Percentiles rank a stretch among this genome's conserved stretches.
These are phyloP conservation scores for Protula sp. DNA, from an alignment of 2,888 invertebrate genomes.

Conservation along the genomic window DNA sequence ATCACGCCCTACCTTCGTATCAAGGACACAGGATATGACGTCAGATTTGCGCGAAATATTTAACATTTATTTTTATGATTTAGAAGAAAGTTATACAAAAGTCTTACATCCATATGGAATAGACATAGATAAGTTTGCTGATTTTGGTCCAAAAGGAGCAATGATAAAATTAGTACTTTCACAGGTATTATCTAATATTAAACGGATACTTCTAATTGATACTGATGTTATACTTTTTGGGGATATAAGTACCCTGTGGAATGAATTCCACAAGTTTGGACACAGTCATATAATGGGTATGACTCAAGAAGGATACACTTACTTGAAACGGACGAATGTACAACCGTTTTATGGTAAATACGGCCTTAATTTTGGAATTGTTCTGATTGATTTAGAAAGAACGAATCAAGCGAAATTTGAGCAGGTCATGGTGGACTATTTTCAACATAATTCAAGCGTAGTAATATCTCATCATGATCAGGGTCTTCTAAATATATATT, in stretches of 20 bases:
- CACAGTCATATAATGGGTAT: neutral
- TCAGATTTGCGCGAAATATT: neutral
- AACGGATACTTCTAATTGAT: neutral
- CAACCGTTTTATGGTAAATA: neutral
- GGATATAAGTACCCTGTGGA: neutral
- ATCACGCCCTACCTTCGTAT: neutral
- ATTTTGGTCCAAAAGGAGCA: neutral
- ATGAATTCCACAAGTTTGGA: neutral
- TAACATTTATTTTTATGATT: neutral
- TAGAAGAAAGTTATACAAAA: neutral
- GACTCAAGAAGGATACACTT: neutral
- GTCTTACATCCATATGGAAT: neutral
- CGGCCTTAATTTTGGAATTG: neutral
- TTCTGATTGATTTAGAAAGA: neutral
- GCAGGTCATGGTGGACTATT: neutral
- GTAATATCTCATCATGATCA: neutral
- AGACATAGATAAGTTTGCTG: neutral
- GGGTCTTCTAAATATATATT: neutral
- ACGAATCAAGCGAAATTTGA: neutral
- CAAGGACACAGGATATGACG: neutral
- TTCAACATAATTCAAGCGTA: neutral
- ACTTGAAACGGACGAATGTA: neutral
- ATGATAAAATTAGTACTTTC: neutral
- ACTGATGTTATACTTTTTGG: neutral
- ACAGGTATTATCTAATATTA: neutral